These are phyloP conservation scores for Sardina pilchardus DNA, from an alignment of 2,113 vertebrate genomes.

Conservation along the genomic window DNA sequence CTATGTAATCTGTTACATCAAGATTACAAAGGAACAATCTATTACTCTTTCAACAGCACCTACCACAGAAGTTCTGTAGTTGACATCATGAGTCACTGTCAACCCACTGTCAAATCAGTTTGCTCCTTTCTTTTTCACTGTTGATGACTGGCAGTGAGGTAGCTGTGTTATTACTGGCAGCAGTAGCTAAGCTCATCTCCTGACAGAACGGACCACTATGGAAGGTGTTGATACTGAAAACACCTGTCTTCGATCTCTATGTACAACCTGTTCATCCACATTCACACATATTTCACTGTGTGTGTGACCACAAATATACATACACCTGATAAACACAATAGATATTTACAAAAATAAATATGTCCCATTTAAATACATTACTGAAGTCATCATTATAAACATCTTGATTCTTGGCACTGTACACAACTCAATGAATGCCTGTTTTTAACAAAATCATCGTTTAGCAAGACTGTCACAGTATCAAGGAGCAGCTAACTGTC, in stretches of 20 bases:
- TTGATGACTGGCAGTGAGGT: background rate
- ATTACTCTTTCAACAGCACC: background rate
- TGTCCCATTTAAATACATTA: background rate
- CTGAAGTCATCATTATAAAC: background rate
- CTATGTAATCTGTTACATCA: background rate
- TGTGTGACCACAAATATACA: background rate
- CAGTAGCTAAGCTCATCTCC: background rate
- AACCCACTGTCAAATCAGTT: background rate
- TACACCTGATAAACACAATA: background rate
- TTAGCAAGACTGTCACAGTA: background rate
- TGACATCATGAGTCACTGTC: background rate
- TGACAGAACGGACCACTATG: background rate
- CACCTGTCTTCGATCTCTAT: background rate
- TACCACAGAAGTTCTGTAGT: background rate
- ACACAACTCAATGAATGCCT: background rate
- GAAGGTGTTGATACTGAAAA: background rate
- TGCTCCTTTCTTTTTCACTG: background rate
- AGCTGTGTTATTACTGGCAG: background rate
- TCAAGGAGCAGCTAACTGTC: background rate
- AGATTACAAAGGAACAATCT: background rate
- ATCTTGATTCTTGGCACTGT: background rate
- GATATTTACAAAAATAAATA: constrained; percentile 11
- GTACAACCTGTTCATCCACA: background rate
- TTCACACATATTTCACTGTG: background rate
- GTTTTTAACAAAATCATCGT: background rate